Percentiles rank a stretch among this genome's conserved stretches.
These are phyloP conservation scores for Peromyscus eremicus DNA, from an alignment of 2,797 vertebrate genomes.

Conservation along the genomic window DNA sequence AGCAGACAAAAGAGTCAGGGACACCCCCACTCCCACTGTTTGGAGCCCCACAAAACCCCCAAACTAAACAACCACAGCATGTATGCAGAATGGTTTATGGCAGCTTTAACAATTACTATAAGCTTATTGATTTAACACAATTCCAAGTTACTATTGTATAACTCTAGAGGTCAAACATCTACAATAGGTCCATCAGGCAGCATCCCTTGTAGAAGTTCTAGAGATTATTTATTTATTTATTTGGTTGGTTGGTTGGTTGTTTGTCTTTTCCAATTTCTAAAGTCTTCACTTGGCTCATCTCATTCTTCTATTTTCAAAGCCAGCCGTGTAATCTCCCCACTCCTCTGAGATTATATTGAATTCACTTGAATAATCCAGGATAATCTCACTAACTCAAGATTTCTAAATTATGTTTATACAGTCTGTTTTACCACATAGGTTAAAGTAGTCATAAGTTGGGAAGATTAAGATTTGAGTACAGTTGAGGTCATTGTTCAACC, in stretches of 20 bases:
- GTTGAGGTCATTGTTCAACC: conserved; percentile 4
- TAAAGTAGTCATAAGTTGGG: neutral
- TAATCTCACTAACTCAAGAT: neutral
- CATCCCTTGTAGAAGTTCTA: neutral
- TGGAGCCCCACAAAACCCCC: neutral
- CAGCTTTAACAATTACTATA: conserved; percentile 15
- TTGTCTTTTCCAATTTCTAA: conserved; percentile 15
- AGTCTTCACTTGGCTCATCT: neutral
- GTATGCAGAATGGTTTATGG: neutral
- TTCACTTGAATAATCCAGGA: neutral
- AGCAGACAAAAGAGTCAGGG: neutral
- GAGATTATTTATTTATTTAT: no score
- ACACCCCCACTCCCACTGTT: neutral
- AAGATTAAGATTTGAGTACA: neutral
- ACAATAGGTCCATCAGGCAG: neutral
- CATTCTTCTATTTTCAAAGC: conserved; percentile 39
- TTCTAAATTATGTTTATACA: neutral
- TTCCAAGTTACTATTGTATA: neutral
- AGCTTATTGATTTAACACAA: neutral
- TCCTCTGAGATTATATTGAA: conserved; percentile 6
- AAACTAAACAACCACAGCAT: neutral
- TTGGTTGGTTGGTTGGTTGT: neutral
- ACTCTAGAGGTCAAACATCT: neutral
- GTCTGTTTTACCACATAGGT: neutral
- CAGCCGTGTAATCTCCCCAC: accelerated